Evolutionary conservation across 2,113 vertebrate genomes (phyloP).

Genomic region (Gasterosteus nipponicus): DNA sequence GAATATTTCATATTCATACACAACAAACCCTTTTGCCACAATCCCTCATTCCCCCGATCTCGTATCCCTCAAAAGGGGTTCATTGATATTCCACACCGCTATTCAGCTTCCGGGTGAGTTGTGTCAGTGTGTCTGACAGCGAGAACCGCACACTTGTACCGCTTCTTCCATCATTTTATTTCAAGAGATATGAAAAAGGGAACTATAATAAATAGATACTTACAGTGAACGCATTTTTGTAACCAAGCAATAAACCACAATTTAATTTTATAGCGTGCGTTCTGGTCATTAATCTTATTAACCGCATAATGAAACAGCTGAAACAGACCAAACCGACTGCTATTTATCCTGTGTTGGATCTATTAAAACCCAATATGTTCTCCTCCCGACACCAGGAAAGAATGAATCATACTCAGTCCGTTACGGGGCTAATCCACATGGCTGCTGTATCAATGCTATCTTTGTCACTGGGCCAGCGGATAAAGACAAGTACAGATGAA

Average conservation of each 20-base stretch:
- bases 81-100: not conserved
- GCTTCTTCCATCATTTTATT: not conserved
- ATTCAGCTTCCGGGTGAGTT: not conserved
- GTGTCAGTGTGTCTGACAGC: not conserved
- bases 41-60: not conserved
- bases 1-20: not conserved
- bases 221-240: not conserved
- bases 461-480: constrained; percentile 74
- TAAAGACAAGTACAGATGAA: constrained; percentile 73
- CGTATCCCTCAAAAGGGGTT: not conserved
- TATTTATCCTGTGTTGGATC: constrained; percentile 32
- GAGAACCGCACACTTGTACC: not conserved
- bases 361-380: constrained; percentile 47
- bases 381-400: constrained; percentile 53
- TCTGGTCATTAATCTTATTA: constrained; percentile 2
- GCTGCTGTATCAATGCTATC: constrained; percentile 77
- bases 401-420: constrained; percentile 68
- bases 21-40: not conserved
- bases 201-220: not conserved
- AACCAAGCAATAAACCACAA: not conserved
- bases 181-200: not conserved
- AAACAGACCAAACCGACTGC: constrained; percentile 6
- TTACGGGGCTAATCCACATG: constrained; percentile 74
- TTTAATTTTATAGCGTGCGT: not conserved
- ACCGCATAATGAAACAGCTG: constrained; percentile 12